Evolutionary conservation across 2,113 vertebrate species (phyloP), one percentile per base, ranked within the genome.

Genomic region (Podilymbus podiceps): DNA sequence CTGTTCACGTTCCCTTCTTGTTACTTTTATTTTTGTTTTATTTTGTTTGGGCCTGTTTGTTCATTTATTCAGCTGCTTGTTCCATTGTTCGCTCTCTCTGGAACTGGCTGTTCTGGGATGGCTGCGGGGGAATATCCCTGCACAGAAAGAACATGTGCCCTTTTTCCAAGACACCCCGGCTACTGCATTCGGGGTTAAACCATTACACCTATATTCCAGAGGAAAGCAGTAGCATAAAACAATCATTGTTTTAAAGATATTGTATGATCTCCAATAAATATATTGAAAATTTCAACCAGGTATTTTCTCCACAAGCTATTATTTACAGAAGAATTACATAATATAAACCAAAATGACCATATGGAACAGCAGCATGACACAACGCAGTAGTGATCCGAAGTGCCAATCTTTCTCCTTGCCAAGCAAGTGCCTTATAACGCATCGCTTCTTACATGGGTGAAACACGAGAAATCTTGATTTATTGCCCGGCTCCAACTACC

Each of bases 371-470:
- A 90, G 76, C 1, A 2, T 16, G 95, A 80, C 8, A 18, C 24
- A 47, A 16, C 0, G 16, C 38, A 35, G 56, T 5, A 89, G 60
- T 0, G 38, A 63, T 12, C 5, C 6, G 2, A 17, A 9, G 38
- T 46, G 76, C 79, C 95, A 88, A 21, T 3, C 38, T 63, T 15
- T 7, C 12, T 30, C 59, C 5, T 1, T 63, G 89, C 88, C 86
- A 95, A 80, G n/a, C 8, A 6, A 49, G 14, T 0, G 8, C 74
- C 71, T 52, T n/a, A 20, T 1, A 21, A 64, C 18, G 47, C 1
- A 15, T 17, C 55, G 14, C 42, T 72, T 84, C 47, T 0, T 1
- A 3, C 0, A 2, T 0, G 28, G 42, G 40, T 5, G 31, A 44
- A 68, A 40, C 5, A 46, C 8, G 63, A 44, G 49, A 31, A 47